Conservation (phyloP, 2,113 vertebrate genomes). For the Pyrgilauda ruficollis region DNA sequence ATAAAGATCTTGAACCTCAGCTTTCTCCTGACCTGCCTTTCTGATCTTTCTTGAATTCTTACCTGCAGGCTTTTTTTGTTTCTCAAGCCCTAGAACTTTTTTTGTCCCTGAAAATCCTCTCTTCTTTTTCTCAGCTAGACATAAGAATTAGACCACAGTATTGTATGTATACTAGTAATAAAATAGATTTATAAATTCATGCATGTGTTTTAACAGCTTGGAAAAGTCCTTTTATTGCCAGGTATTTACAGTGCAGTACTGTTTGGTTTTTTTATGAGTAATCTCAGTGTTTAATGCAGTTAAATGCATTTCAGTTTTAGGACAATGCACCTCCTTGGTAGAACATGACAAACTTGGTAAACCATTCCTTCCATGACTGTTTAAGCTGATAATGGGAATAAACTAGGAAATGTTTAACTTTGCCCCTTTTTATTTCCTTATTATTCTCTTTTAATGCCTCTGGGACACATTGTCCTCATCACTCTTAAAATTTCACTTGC, state of each 20-base stretch:
- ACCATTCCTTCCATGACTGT: neutral
- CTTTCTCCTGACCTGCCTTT: neutral
- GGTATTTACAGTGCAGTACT: neutral
- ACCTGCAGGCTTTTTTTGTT: neutral
- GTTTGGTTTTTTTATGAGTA: neutral
- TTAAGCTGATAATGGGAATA: neutral
- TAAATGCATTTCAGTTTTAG: neutral
- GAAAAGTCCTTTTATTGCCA: neutral
- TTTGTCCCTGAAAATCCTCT: neutral
- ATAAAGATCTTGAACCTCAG: neutral
- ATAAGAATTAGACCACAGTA: neutral
- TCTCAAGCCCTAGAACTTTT: neutral
- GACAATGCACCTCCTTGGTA: neutral
- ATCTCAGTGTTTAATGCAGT: neutral
- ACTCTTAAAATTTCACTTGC: neutral
- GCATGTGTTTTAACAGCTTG: neutral
- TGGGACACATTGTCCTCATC: neutral
- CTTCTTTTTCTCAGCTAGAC: neutral
- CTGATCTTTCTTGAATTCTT: neutral
- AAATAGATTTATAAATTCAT: neutral
- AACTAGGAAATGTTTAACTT: neutral
- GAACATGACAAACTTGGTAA: neutral
- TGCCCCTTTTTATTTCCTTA: neutral
- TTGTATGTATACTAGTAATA: neutral
- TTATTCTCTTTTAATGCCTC: neutral